Conservation (phyloP, 2,113 vertebrate genomes). For the Galeopterus variegatus region DNA sequence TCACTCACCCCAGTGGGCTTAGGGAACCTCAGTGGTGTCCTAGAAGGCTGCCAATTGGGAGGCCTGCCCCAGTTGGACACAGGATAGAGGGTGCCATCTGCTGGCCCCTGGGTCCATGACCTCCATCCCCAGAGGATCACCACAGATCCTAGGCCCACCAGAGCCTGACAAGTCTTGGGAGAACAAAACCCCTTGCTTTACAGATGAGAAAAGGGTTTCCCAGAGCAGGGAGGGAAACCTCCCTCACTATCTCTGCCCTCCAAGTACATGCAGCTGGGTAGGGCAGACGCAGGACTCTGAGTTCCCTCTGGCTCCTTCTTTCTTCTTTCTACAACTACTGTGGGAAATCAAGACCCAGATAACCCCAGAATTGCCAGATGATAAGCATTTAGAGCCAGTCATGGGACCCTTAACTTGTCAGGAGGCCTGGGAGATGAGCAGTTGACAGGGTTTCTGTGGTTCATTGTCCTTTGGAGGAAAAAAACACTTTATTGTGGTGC, state of each 20-base stretch:
- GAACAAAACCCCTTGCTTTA: background rate
- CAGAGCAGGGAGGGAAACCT: background rate
- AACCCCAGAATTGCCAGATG: rapidly evolving
- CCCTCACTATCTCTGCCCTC: background rate
- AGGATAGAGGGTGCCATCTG: slow-evolving; percentile 57
- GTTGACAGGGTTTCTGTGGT: background rate
- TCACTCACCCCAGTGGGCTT: rapidly evolving
- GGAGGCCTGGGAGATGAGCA: background rate
- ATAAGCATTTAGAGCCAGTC: background rate
- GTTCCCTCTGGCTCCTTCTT: background rate
- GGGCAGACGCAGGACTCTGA: rapidly evolving
- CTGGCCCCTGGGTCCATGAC: background rate
- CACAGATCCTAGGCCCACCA: background rate
- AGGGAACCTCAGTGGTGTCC: background rate
- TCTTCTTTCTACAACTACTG: background rate
- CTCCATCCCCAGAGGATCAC: background rate
- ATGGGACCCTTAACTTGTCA: background rate
- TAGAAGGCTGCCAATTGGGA: background rate
- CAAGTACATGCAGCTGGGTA: rapidly evolving
- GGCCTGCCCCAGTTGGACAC: slow-evolving; percentile 1
- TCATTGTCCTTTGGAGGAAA: too few species aligned
- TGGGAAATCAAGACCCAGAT: background rate
- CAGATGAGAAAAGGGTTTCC: background rate
- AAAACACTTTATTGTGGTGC: rapidly evolving
- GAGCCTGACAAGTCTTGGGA: background rate